phyloP scores from a whole-genome alignment of 2,113 vertebrate genomes.

The Turdus rufiventris region DNA sequence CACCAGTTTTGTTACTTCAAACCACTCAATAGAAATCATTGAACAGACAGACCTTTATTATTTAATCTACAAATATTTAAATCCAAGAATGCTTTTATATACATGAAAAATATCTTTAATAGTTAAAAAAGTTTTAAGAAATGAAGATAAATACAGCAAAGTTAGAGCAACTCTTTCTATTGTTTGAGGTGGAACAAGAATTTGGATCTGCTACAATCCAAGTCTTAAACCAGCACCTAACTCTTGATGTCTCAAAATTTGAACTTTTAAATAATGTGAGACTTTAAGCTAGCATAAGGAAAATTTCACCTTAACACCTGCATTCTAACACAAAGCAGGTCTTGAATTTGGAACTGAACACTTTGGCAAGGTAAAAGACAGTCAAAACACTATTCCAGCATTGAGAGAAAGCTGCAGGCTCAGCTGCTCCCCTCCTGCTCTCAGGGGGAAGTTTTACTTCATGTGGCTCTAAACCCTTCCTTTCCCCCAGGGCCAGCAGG shows the following conservation, averaged over 20 bases:
- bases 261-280: not conserved
- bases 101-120: slow-evolving; percentile 17
- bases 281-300: not conserved
- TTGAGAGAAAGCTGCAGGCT: not conserved
- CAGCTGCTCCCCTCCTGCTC: not conserved
- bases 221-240: not conserved
- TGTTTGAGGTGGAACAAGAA: not conserved
- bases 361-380: not conserved
- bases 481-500: not conserved
- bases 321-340: not conserved
- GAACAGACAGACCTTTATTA: slow-evolving; percentile 1
- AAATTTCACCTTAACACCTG: not conserved
- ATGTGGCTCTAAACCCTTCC: not conserved
- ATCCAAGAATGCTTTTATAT: not conserved
- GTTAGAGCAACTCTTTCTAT: not conserved
- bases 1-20: not conserved
- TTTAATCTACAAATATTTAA: not conserved
- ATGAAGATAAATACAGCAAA: not conserved
- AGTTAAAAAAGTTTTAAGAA: slow-evolving; percentile 43
- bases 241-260: not conserved
- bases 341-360: not conserved
- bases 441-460: not conserved
- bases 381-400: not conserved
- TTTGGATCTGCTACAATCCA: not conserved
- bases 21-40: not conserved